phyloP scores from a whole-genome alignment of 23 tunicate genomes.

The Ascidia mentula region DNA sequence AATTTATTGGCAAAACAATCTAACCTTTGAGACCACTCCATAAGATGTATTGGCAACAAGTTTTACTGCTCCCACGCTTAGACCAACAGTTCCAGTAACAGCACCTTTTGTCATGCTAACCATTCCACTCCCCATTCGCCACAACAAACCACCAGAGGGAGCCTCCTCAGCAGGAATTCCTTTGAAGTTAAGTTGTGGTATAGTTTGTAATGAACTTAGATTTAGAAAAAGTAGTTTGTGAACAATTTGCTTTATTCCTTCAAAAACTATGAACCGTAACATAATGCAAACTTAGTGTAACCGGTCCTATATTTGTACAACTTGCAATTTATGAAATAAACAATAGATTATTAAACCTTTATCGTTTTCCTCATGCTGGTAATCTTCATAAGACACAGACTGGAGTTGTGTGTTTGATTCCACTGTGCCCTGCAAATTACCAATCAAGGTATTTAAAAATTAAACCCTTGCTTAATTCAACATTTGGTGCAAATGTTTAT shows the following conservation, averaged over 20 bases:
- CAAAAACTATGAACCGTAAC: too few relatives aligned
- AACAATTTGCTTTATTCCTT: too few relatives aligned
- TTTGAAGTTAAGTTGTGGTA: too few relatives aligned
- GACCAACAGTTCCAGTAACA: conserved; percentile 55
- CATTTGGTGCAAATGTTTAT: too few relatives aligned
- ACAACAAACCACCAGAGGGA: conserved; percentile 57
- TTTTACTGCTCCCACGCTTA: conserved; percentile 88
- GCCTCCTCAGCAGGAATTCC: conserved; percentile 1
- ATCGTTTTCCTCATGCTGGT: not conserved
- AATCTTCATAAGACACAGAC: not conserved
- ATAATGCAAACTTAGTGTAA: too few relatives aligned
- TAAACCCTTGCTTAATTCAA: too few relatives aligned
- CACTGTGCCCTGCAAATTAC: not conserved
- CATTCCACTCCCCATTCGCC: conserved; percentile 90
- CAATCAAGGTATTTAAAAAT: too few relatives aligned
- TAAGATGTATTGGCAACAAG: conserved; percentile 74
- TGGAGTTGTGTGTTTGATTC: not conserved
- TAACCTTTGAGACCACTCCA: conserved; percentile 81
- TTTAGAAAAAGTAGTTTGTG: too few relatives aligned
- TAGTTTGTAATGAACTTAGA: too few relatives aligned
- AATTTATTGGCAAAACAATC: not conserved
- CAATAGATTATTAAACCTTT: too few relatives aligned
- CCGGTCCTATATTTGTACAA: too few relatives aligned
- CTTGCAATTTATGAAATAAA: too few relatives aligned
- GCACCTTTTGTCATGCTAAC: conserved; percentile 84